Percentiles rank a stretch among this genome's conserved stretches.
phyloP scores from a whole-genome alignment of 2,888 invertebrate genomes.

The Eremobia ochroleuca region DNA sequence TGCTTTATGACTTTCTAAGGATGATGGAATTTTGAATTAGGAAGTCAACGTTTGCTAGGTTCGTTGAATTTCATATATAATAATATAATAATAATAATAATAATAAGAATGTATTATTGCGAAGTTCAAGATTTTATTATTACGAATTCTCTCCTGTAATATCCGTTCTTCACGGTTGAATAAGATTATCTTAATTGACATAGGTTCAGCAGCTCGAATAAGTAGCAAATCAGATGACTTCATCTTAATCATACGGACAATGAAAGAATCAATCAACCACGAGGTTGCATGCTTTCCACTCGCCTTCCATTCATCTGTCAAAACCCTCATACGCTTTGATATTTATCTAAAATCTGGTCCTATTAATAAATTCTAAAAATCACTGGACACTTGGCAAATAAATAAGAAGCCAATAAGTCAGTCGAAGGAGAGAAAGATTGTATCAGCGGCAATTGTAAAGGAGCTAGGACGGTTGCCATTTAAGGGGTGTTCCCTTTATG shows the following conservation, averaged over 20 bases:
- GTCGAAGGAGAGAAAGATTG: conserved; percentile 3
- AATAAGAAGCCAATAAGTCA: conserved; percentile 6
- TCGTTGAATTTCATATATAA: no score
- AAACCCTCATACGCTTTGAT: conserved; percentile 42
- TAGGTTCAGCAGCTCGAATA: not conserved
- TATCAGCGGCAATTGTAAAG: conserved; percentile 24
- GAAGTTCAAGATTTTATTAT: not conserved
- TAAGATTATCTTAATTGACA: conserved; percentile 1
- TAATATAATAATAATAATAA: no score
- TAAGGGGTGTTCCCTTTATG: not conserved
- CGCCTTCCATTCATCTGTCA: conserved; percentile 53
- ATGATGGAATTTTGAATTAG: not conserved
- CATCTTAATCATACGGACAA: conserved; percentile 46
- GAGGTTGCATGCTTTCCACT: conserved; percentile 1
- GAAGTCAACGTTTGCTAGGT: not conserved
- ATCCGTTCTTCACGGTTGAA: not conserved
- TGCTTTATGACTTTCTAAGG: conserved; percentile 42
- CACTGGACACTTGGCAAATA: conserved; percentile 21
- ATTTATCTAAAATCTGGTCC: conserved; percentile 39
- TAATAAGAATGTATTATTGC: no score
- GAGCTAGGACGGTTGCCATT: not conserved
- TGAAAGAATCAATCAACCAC: conserved; percentile 48
- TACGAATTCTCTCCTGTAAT: not conserved
- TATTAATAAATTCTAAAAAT: conserved; percentile 37
- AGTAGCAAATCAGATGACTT: conserved; percentile 9